Conservation (phyloP, 1,140 invertebrate genomes). For the Trichomalopsis sarcophagae region DNA sequence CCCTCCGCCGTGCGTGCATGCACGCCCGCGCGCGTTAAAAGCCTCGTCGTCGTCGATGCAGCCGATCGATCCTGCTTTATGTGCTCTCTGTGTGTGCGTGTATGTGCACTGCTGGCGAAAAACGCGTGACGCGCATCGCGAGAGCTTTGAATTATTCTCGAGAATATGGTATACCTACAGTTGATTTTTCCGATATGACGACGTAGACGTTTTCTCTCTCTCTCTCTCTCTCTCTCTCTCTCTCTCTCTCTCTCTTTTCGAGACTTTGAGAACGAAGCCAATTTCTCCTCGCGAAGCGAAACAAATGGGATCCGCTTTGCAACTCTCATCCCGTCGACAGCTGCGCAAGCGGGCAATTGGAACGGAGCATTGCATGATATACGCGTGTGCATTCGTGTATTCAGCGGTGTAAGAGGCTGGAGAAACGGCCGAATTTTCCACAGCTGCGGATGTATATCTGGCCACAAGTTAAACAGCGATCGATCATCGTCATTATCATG, state of each 20-base stretch:
- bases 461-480: background rate
- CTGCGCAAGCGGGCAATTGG: background rate
- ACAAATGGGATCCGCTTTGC: too few relatives aligned
- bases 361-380: background rate
- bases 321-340: too few relatives aligned
- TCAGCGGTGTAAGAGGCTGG: background rate
- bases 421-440: background rate
- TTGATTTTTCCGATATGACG: too few relatives aligned
- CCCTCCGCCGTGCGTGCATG: background rate
- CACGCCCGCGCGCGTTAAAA: conserved; percentile 2
- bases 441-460: background rate
- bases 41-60: background rate
- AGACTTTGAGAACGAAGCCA: too few relatives aligned
- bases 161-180: background rate
- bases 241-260: too few relatives aligned
- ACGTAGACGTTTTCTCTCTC: too few relatives aligned
- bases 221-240: too few relatives aligned
- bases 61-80: background rate
- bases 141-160: background rate
- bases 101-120: background rate
- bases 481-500: background rate
- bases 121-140: background rate
- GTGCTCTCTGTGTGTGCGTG: background rate
- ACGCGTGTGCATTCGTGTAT: background rate
- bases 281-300: too few relatives aligned